Conservation (phyloP, 2,113 vertebrate genomes). For the Dendrocopos noguchii region DNA sequence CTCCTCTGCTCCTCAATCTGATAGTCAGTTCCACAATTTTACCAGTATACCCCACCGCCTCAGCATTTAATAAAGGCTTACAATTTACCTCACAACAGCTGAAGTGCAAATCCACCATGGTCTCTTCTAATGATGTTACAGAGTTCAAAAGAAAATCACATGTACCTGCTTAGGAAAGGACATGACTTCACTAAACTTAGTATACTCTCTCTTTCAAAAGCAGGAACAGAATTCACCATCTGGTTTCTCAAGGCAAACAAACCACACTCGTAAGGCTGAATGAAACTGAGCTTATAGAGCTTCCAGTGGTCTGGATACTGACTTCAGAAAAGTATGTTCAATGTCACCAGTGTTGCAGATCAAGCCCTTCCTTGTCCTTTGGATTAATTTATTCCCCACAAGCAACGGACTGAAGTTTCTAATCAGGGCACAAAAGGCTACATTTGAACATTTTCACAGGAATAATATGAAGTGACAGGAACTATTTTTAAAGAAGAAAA, state of each 20-base stretch:
- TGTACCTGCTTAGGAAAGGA: not conserved
- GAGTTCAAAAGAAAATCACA: not conserved
- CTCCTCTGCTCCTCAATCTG: not conserved
- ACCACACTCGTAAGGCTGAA: not conserved
- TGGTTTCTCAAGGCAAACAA: not conserved
- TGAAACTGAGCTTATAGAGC: not conserved
- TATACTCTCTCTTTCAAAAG: not conserved
- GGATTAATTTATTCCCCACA: not conserved
- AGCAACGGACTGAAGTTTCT: not conserved
- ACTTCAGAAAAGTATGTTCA: not conserved
- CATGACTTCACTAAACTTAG: not conserved
- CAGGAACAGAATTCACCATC: not conserved
- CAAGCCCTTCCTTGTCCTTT: not conserved
- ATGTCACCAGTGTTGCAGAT: not conserved
- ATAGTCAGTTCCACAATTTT: not conserved
- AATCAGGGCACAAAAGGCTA: not conserved
- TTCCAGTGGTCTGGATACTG: not conserved
- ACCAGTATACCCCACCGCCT: not conserved
- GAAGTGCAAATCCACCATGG: not conserved
- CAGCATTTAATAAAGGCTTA: not conserved
- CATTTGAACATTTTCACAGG: not conserved
- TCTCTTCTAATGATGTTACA: not conserved
- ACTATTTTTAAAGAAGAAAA: not conserved
- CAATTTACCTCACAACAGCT: not conserved
- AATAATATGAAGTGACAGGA: not conserved